These are phyloP conservation scores for Lepilemur septentrionalis DNA, from an alignment of 2,797 vertebrate species.

Conservation along the genomic window DNA sequence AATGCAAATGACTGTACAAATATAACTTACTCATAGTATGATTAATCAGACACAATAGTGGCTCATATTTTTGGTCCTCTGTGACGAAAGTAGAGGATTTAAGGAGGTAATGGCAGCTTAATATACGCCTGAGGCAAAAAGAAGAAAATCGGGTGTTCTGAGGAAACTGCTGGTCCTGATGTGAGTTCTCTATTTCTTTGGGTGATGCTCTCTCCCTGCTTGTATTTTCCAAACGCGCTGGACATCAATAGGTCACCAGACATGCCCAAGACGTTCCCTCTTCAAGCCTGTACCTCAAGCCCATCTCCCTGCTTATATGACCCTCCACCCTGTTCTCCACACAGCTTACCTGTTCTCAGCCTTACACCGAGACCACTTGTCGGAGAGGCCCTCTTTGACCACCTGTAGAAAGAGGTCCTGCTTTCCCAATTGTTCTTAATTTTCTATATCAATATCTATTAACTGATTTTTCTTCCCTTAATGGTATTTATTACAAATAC, in stretches of 20 bases:
- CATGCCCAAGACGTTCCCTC: background rate
- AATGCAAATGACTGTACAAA: background rate
- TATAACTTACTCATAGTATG: background rate
- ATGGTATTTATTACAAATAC: background rate
- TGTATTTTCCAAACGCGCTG: background rate
- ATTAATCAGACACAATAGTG: background rate
- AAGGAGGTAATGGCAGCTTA: background rate
- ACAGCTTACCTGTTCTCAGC: background rate
- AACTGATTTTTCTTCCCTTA: background rate
- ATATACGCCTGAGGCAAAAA: background rate
- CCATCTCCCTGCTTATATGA: background rate
- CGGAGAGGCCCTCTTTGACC: background rate
- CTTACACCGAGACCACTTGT: background rate
- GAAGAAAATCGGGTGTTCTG: background rate
- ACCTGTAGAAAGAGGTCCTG: background rate
- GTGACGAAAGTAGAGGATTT: background rate
- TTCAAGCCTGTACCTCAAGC: background rate
- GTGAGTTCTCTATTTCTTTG: background rate
- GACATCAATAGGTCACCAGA: background rate
- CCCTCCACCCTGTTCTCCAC: background rate
- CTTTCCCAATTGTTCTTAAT: background rate
- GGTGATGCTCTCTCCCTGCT: background rate
- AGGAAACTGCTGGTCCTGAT: background rate
- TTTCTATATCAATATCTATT: background rate
- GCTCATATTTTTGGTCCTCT: background rate